phyloP scores from a whole-genome alignment of 2,888 invertebrate genomes.

The Drosophila vallismaia region DNA sequence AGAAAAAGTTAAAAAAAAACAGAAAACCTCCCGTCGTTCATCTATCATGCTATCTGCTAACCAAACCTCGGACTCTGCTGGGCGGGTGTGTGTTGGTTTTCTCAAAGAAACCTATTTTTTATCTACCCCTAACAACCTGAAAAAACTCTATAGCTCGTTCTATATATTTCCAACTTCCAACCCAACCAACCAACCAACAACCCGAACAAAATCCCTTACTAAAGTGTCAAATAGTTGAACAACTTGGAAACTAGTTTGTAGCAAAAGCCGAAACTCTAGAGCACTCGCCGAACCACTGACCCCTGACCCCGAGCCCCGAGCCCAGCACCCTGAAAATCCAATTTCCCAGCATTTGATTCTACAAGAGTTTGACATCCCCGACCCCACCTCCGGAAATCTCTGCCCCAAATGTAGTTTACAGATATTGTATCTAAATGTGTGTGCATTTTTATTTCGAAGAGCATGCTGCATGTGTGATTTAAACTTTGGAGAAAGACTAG shows the following conservation, averaged over 20 bases:
- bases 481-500: conserved; percentile 10
- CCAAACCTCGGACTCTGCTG: conserved; percentile 57
- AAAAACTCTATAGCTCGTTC: conserved; percentile 19
- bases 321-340: conserved; percentile 10
- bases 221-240: conserved; percentile 43
- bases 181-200: background rate
- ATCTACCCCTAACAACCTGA: conserved; percentile 29
- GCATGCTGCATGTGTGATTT: conserved; percentile 39
- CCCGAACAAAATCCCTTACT: conserved; percentile 13
- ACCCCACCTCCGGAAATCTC: conserved; percentile 6
- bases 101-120: conserved; percentile 33
- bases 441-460: conserved; percentile 20
- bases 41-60: conserved; percentile 70
- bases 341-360: conserved; percentile 33
- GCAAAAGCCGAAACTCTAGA: conserved; percentile 35
- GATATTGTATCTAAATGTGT: conserved; percentile 18
- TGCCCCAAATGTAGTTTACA: conserved; percentile 21
- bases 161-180: conserved; percentile 21
- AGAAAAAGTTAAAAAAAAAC: conserved; percentile 5
- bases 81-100: conserved; percentile 78
- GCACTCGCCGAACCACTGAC: background rate
- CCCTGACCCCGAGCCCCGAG: background rate
- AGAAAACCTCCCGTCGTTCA: conserved; percentile 48
- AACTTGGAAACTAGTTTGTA: conserved; percentile 40
- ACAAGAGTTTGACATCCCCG: conserved; percentile 8